Base-by-base conservation (phyloP, 1,140 invertebrate species). In the Drosophila paulistorum region DNA sequence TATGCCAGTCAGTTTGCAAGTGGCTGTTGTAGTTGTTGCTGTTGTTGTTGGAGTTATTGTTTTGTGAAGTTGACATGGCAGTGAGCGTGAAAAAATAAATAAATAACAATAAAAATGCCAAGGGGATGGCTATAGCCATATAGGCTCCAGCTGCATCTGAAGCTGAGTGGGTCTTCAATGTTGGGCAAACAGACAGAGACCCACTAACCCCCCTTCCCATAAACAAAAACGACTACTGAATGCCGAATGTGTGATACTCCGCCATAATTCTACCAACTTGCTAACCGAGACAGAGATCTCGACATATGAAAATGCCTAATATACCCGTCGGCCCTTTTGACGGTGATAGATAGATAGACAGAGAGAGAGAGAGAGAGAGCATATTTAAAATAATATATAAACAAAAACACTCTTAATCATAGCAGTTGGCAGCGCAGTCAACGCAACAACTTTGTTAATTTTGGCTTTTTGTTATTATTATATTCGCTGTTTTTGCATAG, bases 51-150 rank as follows among this genome's bases (percentile, higher is more conserved):
- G 30, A 45, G 48, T 45, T 65, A 30, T 45, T 30, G 41, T 37
- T 65, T 7, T 30, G 13, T 60, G 57, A 62, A 77, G 74, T 77
- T 86, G 82, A 82, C 82, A 86, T 76, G 79, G 75, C 82, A 79
- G 75, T 72, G 80, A 87, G 82, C 82, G 82, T 86, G 83, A 86
- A 86, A 62, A 81, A 87, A 86, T 86, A 86, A 86, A 86, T 86
- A 86, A 86, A 86, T 76, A 79, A 72, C 69, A 86, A 86, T 79
- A 86, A 84, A 87, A 81, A 71, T 64, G 57, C 42, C 39, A 57
- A 42, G 39, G 55, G 30, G 45, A 51, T 51, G 45, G 14, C 17
- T 30, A 30, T 30, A 30, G 30, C 30, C 30, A 30, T 30, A 30
- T 30, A 30, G 30, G 30, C 30, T 30, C 6, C 6, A 30, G 30